A percentile compares a stretch with the other conserved stretches of the same genome.
Conservation (phyloP, 2,113 vertebrate genomes). For the Oceanites oceanicus region DNA sequence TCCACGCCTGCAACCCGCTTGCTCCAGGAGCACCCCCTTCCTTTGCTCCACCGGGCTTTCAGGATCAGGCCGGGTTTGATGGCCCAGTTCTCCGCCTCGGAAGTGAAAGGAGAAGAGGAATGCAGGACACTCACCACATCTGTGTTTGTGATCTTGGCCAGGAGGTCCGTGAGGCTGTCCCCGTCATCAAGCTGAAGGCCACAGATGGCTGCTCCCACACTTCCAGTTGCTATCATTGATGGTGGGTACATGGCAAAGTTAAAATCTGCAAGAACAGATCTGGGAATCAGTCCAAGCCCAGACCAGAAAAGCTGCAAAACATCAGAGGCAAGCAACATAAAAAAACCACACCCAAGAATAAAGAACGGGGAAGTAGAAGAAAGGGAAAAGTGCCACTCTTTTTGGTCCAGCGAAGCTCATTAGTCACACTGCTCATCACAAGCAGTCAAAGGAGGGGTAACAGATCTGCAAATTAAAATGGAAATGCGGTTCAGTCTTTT, state of each 20-base stretch:
- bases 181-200: constrained; percentile 88
- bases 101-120: constrained; percentile 31
- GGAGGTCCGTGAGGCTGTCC: constrained; percentile 86
- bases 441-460: constrained; percentile 57
- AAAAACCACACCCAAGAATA: constrained; percentile 58
- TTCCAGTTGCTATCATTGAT: constrained; percentile 95
- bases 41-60: not conserved
- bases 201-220: constrained; percentile 91
- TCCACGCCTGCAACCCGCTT: not conserved
- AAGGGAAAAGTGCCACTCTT: constrained; percentile 59
- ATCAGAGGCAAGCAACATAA: constrained; percentile 61
- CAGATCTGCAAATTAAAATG: constrained; percentile 67
- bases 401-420: constrained; percentile 45
- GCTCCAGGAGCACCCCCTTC: fast-evolving
- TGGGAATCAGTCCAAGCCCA: constrained; percentile 61
- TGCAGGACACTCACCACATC: constrained; percentile 88
- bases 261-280: constrained; percentile 81
- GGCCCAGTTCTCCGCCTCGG: not conserved
- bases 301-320: constrained; percentile 64
- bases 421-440: constrained; percentile 62
- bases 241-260: constrained; percentile 95
- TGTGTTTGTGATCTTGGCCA: constrained; percentile 96
- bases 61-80: not conserved
- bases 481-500: constrained; percentile 47
- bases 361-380: constrained; percentile 44